These are phyloP conservation scores for Astreopora myriophthalma DNA, from an alignment of 64 coral and sea anemone genomes.

Conservation along the genomic window DNA sequence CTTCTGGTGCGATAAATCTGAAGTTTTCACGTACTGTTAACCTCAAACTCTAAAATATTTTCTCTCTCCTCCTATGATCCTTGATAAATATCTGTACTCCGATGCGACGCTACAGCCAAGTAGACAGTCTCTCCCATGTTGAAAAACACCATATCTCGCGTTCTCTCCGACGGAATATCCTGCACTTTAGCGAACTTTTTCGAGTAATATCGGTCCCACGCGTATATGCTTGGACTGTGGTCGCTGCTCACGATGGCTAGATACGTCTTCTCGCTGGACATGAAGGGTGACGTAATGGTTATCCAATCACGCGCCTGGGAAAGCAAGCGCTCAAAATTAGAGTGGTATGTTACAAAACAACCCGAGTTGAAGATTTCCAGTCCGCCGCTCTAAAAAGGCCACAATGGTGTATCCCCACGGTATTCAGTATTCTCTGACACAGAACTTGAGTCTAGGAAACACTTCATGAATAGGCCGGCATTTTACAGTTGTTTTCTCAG, in stretches of 20 bases:
- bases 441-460: no score
- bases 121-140: constrained; percentile 91
- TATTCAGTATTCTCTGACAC: no score
- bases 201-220: constrained; percentile 82
- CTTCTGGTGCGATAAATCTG: background rate
- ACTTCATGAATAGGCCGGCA: no score
- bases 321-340: background rate
- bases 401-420: no score
- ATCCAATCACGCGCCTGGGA: constrained; percentile 87
- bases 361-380: background rate
- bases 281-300: constrained; percentile 81
- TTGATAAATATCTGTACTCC: constrained; percentile 78
- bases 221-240: constrained; percentile 68
- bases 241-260: constrained; percentile 78
- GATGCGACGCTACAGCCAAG: constrained; percentile 81
- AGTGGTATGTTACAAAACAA: background rate
- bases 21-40: background rate
- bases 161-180: constrained; percentile 67
- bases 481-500: no score
- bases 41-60: background rate
- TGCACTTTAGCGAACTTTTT: constrained; percentile 84
- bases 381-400: no score
- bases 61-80: constrained; percentile 13
- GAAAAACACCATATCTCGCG: constrained; percentile 93
- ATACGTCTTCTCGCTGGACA: constrained; percentile 87